Evolutionary conservation across 1,140 invertebrate species (phyloP), one percentile per base, ranked within the genome.

Genomic region (Arion vulgaris): DNA sequence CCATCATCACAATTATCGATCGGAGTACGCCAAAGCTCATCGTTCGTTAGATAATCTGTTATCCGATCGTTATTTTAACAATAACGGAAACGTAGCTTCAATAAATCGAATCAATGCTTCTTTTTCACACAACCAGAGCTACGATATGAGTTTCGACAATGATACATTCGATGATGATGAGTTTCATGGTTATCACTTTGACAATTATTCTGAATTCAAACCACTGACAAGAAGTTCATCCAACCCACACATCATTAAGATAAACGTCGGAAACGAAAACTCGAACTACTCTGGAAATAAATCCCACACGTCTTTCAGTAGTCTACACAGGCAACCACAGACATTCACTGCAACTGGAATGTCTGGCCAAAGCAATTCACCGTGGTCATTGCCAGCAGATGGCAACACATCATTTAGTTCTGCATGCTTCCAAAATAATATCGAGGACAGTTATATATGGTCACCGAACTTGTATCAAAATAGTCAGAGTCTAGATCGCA

Each of bases 121-220:
- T 45, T 76, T 76, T 13, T 1, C 11, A 2, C 45, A 38, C n/a
- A 76, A 57, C 49, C 19, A 26, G 4, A 76, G 74, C 45, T 53
- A 76, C 26, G 51, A 76, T 45, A 32, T 76, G 45, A 76, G 74
- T n/a, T 76, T 76, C 34, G 74, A 11, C 13, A 34, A 76, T 36
- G 74, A 76, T 17, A 76, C 5, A 5, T 68, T 66, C 34, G 76
- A 78, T n/a, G 62, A 62, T 26, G 51, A 49, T 23, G 4, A 32
- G n/a, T 66, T 66, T 23, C 62, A 66, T 34, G 17, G 62, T 32
- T 7, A 23, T n/a, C 32, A 36, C 4, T 34, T 26, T 15, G 51
- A 41, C 28, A 7, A 53, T 39, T 38, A 73, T 45, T 73, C 71
- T 41, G 38, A 62, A 17, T 7, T 19, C 74, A 57, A 17, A 15